These are phyloP conservation scores for Synchiropus splendidus DNA, from an alignment of 2,113 vertebrate genomes.

Conservation along the genomic window DNA sequence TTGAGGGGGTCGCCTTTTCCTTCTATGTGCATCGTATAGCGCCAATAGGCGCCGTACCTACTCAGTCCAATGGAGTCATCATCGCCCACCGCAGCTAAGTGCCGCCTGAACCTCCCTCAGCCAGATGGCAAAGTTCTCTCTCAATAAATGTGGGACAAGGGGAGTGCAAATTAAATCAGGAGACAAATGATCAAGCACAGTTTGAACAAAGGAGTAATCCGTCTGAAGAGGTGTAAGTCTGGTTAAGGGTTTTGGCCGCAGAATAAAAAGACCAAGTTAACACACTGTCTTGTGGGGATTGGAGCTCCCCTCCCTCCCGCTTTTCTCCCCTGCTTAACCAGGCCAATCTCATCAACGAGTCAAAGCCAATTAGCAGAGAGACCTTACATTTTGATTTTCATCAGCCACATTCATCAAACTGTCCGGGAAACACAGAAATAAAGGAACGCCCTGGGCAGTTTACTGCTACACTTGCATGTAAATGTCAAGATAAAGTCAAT, in stretches of 20 bases:
- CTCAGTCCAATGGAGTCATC: conserved; percentile 27
- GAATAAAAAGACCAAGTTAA: conserved; percentile 28
- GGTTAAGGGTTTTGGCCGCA: conserved; percentile 21
- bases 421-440: conserved; percentile 42
- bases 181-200: conserved; percentile 46
- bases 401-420: conserved; percentile 36
- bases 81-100: conserved; percentile 21
- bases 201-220: conserved; percentile 49
- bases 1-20: conserved; percentile 18
- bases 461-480: conserved; percentile 17
- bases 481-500: conserved; percentile 17
- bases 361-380: conserved; percentile 45
- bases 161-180: conserved; percentile 53
- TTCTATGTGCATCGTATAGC: conserved; percentile 26
- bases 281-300: conserved; percentile 35
- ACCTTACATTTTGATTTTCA: conserved; percentile 42
- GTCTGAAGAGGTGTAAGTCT: conserved; percentile 35
- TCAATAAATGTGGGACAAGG: conserved; percentile 48
- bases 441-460: conserved; percentile 20
- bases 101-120: conserved; percentile 23
- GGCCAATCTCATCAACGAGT: conserved; percentile 29
- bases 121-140: conserved; percentile 50
- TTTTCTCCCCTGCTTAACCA: conserved; percentile 24
- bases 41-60: conserved; percentile 28
- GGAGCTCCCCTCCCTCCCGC: conserved; percentile 10